phyloP scores from a whole-genome alignment of 2,797 vertebrate species.

The Gobionotothen gibberifrons region DNA sequence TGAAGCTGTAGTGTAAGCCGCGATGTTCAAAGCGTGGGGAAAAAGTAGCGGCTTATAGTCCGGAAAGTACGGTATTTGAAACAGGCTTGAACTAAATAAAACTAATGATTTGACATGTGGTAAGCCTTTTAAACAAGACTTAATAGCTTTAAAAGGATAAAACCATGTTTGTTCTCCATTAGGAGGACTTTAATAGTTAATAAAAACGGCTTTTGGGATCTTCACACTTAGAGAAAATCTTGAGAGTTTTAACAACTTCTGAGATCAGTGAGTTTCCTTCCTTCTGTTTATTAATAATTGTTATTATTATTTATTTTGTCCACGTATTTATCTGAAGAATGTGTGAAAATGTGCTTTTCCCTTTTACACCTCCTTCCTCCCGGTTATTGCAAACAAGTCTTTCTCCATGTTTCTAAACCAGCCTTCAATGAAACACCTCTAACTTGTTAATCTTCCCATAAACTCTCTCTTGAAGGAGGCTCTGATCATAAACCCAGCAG shows the following conservation, averaged over 20 bases:
- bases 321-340: too few relatives aligned
- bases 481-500: conserved; percentile 37
- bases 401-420: neutral
- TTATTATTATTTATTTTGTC: neutral
- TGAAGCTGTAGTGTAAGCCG: too few relatives aligned
- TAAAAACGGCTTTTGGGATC: neutral
- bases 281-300: neutral
- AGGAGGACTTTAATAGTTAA: neutral
- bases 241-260: conserved; percentile 3
- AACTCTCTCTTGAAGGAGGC: conserved; percentile 13
- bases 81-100: neutral
- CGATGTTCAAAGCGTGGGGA: too few relatives aligned
- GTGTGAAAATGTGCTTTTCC: neutral
- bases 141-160: neutral
- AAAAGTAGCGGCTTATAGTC: too few relatives aligned
- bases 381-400: neutral
- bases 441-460: conserved; percentile 19
- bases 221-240: conserved; percentile 12
- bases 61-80: too few relatives aligned
- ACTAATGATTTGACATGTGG: neutral
- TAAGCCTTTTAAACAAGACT: neutral
- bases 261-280: neutral
- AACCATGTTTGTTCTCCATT: neutral
- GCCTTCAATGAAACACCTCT: conserved; percentile 21
- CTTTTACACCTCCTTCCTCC: neutral